These are phyloP conservation scores for Cavia aperea DNA, from an alignment of 2,113 vertebrate genomes.

Conservation along the genomic window DNA sequence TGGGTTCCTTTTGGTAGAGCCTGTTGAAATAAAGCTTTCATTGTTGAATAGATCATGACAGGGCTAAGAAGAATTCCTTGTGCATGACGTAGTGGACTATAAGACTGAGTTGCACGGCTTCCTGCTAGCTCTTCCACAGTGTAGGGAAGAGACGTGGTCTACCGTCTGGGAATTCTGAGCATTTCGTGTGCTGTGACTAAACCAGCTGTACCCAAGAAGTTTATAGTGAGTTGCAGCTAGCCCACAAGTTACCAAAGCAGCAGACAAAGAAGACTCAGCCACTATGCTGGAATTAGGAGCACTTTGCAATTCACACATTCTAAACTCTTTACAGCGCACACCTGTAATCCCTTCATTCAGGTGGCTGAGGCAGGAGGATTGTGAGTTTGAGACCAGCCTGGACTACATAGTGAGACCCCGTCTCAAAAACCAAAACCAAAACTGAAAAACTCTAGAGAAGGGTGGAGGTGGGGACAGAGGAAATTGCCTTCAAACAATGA, in stretches of 20 bases:
- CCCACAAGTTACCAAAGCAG: neutral
- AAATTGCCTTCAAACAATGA: neutral
- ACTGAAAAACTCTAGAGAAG: neutral
- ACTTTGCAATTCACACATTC: neutral
- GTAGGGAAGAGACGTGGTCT: neutral
- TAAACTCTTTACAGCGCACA: neutral
- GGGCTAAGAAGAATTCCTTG: neutral
- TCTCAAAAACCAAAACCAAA: neutral
- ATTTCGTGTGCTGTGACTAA: neutral
- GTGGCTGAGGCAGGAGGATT: neutral
- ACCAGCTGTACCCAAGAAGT: neutral
- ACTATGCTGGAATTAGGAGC: neutral
- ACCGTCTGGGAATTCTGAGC: neutral
- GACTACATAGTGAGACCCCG: neutral
- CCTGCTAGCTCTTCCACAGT: neutral
- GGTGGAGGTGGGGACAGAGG: neutral
- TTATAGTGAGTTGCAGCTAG: neutral
- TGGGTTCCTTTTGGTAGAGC: neutral
- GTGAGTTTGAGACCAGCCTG: neutral
- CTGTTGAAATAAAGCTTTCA: neutral
- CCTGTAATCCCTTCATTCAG: neutral
- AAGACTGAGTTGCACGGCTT: neutral
- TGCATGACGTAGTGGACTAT: neutral
- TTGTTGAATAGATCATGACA: conserved; percentile 15
- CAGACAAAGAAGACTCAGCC: neutral